Conservation (phyloP, 2,888 invertebrate genomes). For the Exephanes ischioxanthus region DNA sequence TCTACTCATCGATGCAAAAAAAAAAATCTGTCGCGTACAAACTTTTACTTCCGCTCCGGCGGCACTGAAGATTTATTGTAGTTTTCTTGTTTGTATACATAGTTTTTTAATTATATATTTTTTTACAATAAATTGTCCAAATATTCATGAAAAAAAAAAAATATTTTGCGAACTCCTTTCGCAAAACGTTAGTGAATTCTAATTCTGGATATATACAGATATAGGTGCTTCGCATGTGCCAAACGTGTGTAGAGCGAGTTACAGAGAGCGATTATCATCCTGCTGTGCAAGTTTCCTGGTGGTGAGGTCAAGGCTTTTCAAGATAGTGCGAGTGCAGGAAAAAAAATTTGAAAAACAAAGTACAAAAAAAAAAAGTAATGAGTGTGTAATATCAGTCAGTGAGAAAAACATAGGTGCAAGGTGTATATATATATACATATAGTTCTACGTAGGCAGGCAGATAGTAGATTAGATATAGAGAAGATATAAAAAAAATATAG, state of each 20-base stretch:
- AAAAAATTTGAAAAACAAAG: conserved; percentile 20
- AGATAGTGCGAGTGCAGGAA: conserved; percentile 50
- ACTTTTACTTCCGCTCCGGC: not conserved
- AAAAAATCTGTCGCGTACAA: not conserved
- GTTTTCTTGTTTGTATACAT: not conserved
- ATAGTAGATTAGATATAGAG: conserved; percentile 52
- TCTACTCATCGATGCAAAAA: too few relatives aligned
- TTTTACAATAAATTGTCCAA: too few relatives aligned
- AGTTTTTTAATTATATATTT: not conserved
- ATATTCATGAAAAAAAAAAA: too few relatives aligned
- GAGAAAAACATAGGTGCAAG: conserved; percentile 65
- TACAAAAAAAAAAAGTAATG: conserved; percentile 31
- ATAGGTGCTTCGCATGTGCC: conserved; percentile 73
- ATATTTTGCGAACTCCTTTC: not conserved
- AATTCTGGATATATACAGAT: conserved; percentile 8
- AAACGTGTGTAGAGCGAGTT: conserved; percentile 61
- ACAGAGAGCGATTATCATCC: conserved; percentile 53
- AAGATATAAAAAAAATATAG: conserved; percentile 15
- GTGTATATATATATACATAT: conserved; percentile 54
- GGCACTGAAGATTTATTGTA: not conserved
- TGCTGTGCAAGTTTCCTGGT: conserved; percentile 9
- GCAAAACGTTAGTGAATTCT: conserved; percentile 1
- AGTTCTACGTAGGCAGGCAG: conserved; percentile 59
- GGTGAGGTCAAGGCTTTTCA: conserved; percentile 27
- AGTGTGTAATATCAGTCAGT: conserved; percentile 51